phyloP scores from a whole-genome alignment of 2,797 vertebrate species.

The Poeciliopsis gracilis region DNA sequence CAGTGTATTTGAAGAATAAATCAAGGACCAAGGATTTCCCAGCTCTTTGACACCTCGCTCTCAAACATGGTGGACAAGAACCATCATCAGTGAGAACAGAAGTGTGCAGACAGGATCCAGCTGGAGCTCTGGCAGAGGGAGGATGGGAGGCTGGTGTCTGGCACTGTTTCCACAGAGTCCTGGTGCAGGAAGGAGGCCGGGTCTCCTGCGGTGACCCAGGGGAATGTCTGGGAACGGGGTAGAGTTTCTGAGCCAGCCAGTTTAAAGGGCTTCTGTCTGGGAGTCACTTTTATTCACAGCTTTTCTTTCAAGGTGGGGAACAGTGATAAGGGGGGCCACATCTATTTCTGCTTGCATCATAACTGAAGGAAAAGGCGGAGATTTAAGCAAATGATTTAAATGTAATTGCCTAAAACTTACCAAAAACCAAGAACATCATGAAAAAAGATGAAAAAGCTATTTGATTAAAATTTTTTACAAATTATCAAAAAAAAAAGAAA shows the following conservation, averaged over 20 bases:
- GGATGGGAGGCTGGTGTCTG: conserved; percentile 17
- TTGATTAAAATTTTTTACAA: background rate
- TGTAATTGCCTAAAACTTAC: background rate
- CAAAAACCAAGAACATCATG: background rate
- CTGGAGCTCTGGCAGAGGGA: conserved; percentile 27
- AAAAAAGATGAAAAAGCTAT: background rate
- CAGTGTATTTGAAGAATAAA: background rate
- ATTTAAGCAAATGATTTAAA: background rate
- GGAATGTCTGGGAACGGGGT: conserved; percentile 36
- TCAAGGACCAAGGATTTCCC: conserved; percentile 1
- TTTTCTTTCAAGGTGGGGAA: conserved; percentile 44
- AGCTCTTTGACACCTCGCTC: background rate
- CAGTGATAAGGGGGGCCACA: conserved; percentile 43
- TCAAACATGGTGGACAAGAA: conserved; percentile 11
- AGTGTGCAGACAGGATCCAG: conserved; percentile 15
- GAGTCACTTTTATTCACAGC: conserved; percentile 62
- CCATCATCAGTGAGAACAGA: conserved; percentile 17
- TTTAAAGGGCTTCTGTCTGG: conserved; percentile 64
- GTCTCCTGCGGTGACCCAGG: conserved; percentile 43
- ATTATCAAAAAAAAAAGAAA: no score
- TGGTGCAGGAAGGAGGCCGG: conserved; percentile 16
- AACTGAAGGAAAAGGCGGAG: conserved; percentile 7
- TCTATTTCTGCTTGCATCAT: conserved; percentile 43
- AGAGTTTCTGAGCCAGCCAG: conserved; percentile 53
- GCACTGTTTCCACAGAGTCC: conserved; percentile 28